phyloP scores from a whole-genome alignment of 1,140 invertebrate species.

The Euura lappo region DNA sequence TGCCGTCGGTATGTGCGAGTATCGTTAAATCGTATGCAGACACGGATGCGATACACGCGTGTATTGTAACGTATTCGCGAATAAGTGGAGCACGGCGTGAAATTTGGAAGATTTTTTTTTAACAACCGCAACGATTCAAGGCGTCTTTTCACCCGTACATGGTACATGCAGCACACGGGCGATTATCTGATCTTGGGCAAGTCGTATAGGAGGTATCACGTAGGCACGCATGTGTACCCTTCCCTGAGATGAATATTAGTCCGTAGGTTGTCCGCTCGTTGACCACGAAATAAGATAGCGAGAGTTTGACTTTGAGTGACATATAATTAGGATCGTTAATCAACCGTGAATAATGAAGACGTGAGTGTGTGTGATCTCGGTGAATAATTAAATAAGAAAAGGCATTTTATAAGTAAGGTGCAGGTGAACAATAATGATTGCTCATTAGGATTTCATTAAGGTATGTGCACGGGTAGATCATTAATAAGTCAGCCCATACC shows the following conservation, averaged over 20 bases:
- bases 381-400: slow-evolving; percentile 5
- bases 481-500: background rate
- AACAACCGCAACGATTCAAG: slow-evolving; percentile 4
- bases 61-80: slow-evolving; percentile 2
- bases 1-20: too few species aligned
- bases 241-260: slow-evolving; percentile 1
- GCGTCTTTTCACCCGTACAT: background rate
- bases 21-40: too few species aligned
- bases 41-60: background rate
- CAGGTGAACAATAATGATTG: slow-evolving; percentile 7
- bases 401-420: slow-evolving; percentile 5
- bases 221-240: background rate
- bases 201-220: slow-evolving; percentile 4
- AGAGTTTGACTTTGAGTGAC: slow-evolving; percentile 7
- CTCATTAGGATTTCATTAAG: slow-evolving; percentile 1
- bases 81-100: slow-evolving; percentile 4
- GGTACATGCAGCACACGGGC: background rate
- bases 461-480: background rate
- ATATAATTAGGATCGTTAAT: slow-evolving; percentile 7
- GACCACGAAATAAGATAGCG: slow-evolving; percentile 3
- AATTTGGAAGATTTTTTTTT: background rate
- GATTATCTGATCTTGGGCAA: slow-evolving; percentile 7
- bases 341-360: slow-evolving; percentile 2
- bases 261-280: background rate
- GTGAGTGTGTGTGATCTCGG: background rate